phyloP scores from a whole-genome alignment of 2,888 invertebrate genomes.

The Alviniconcha strummeri region DNA sequence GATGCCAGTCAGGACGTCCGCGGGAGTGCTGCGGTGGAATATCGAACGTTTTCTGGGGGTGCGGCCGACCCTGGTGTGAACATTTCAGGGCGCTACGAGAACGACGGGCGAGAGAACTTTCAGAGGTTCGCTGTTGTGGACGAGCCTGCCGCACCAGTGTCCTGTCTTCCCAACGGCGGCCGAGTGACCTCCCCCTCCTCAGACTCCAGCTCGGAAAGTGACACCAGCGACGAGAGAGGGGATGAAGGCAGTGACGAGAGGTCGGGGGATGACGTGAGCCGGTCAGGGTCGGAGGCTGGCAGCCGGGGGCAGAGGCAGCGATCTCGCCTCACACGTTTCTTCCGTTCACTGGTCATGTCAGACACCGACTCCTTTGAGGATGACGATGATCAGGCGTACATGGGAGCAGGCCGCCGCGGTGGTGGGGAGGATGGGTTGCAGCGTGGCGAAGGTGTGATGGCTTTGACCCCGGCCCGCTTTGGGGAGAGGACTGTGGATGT shows the following conservation, averaged over 20 bases:
- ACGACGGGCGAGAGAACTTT: slow-evolving; percentile 9
- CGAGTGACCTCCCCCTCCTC: slow-evolving; percentile 12
- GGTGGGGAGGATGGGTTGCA: not conserved
- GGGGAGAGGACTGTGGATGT: slow-evolving; percentile 9
- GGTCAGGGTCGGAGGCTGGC: slow-evolving; percentile 21
- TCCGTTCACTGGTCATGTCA: slow-evolving; percentile 25
- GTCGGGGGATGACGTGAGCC: slow-evolving; percentile 3
- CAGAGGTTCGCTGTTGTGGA: slow-evolving; percentile 16
- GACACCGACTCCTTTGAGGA: slow-evolving; percentile 27
- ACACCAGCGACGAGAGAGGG: slow-evolving; percentile 26
- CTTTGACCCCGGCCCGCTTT: not conserved
- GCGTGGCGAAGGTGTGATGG: not conserved
- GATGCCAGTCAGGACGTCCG: slow-evolving; percentile 14
- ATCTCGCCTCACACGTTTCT: slow-evolving; percentile 26
- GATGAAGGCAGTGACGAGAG: slow-evolving; percentile 20
- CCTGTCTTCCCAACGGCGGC: not conserved
- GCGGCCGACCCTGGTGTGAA: not conserved
- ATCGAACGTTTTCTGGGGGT: not conserved
- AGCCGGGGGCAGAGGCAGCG: slow-evolving; percentile 25
- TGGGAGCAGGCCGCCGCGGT: not conserved
- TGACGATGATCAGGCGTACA: slow-evolving; percentile 11
- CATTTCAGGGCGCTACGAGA: slow-evolving; percentile 19
- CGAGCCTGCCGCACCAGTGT: not conserved
- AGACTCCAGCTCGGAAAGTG: slow-evolving; percentile 21
- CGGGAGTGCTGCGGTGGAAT: not conserved